Conservation (phyloP, 2,888 invertebrate species). For the Dastarcus helophoroides region DNA sequence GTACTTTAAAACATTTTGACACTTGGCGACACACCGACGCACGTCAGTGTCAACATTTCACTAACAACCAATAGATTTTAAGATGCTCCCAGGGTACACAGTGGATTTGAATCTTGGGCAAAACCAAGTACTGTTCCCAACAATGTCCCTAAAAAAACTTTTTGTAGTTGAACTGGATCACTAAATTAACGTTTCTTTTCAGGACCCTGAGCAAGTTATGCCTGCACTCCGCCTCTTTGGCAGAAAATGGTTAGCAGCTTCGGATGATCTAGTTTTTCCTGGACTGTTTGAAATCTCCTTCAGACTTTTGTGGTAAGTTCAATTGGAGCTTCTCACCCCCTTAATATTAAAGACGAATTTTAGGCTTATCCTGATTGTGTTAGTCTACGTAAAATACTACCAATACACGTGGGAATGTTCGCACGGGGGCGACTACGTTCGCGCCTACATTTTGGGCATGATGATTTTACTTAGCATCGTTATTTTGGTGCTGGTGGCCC, state of each 20-base stretch:
- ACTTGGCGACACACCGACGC: too few species aligned
- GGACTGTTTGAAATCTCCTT: conserved; percentile 66
- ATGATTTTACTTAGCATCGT: conserved; percentile 51
- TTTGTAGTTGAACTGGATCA: not conserved
- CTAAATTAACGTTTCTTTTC: conserved; percentile 6
- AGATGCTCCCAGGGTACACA: too few species aligned
- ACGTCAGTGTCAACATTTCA: too few species aligned
- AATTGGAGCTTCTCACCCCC: not conserved
- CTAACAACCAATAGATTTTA: too few species aligned
- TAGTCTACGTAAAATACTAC: conserved; percentile 30
- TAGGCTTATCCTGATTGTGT: conserved; percentile 29
- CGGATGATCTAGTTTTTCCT: conserved; percentile 87
- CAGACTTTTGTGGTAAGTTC: conserved; percentile 54
- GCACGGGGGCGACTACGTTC: conserved; percentile 58
- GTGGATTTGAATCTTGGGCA: too few species aligned
- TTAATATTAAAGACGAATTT: not conserved
- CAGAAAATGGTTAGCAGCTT: conserved; percentile 82
- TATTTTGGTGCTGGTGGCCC: conserved; percentile 50
- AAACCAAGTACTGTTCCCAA: too few species aligned
- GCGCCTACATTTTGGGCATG: conserved; percentile 61
- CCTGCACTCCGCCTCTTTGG: conserved; percentile 79
- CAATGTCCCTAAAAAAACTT: too few species aligned
- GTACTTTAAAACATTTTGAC: too few species aligned
- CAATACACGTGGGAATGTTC: conserved; percentile 58
- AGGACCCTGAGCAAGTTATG: conserved; percentile 43